phyloP scores from a whole-genome alignment of 2,797 vertebrate species.

The Danio aesculapii region DNA sequence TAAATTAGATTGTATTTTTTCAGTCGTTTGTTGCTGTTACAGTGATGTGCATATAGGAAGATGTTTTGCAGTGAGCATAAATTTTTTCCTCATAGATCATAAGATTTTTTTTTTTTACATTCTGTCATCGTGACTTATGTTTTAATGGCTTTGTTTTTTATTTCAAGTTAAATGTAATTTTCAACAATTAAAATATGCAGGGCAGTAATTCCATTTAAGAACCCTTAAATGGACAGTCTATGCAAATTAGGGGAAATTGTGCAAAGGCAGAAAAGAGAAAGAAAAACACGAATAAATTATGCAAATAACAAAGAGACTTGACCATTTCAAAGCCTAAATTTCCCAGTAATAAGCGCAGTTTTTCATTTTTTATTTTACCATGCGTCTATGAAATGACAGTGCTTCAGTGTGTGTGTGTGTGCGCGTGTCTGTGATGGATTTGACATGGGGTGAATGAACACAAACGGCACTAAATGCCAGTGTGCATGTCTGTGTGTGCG shows the following conservation, averaged over 20 bases:
- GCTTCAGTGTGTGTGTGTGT: constrained; percentile 81
- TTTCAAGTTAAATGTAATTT: constrained; percentile 74
- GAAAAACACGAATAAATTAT: constrained; percentile 93
- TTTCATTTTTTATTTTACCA: constrained; percentile 89
- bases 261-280: constrained; percentile 90
- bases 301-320: constrained; percentile 95
- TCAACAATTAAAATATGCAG: constrained; percentile 95
- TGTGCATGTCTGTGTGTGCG: constrained; percentile 39
- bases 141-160: constrained; percentile 30
- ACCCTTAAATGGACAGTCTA: constrained; percentile 96
- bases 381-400: constrained; percentile 93
- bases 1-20: constrained; percentile 90
- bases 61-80: constrained; percentile 81
- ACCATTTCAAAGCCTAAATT: constrained; percentile 98
- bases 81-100: not conserved
- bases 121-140: not conserved
- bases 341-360: constrained; percentile 93
- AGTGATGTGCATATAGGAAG: constrained; percentile 93
- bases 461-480: constrained; percentile 58
- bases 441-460: constrained; percentile 59
- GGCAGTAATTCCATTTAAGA: constrained; percentile 94
- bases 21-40: constrained; percentile 86
- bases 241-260: constrained; percentile 94
- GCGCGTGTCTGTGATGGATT: constrained; percentile 23
- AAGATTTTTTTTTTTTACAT: not conserved